Evolutionary conservation across 2,888 invertebrate species (phyloP).

Genomic region (Drosophila bunnanda): DNA sequence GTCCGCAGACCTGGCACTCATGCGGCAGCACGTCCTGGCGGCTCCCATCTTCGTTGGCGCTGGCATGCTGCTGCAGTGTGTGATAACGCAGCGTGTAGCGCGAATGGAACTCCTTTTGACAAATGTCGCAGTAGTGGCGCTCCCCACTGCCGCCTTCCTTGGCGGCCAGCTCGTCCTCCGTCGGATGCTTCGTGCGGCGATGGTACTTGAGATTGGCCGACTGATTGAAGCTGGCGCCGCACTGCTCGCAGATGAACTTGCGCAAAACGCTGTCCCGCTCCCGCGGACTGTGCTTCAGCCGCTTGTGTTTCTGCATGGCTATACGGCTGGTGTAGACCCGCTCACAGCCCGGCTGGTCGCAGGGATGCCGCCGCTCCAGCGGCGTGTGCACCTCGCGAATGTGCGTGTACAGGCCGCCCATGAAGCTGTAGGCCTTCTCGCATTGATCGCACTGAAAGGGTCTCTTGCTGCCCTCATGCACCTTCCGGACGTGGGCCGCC

Average conservation of each 20-base stretch:
- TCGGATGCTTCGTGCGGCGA: constrained; percentile 80
- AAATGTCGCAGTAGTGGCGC: constrained; percentile 70
- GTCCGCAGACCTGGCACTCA: constrained; percentile 77
- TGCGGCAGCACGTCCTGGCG: constrained; percentile 52
- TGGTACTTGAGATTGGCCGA: constrained; percentile 82
- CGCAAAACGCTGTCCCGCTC: constrained; percentile 37
- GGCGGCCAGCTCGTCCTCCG: constrained; percentile 67
- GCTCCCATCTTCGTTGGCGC: constrained; percentile 36
- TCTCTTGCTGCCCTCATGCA: constrained; percentile 79
- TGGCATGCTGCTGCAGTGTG: constrained; percentile 71
- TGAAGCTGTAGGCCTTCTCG: constrained; percentile 80
- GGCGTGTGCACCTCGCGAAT: constrained; percentile 79
- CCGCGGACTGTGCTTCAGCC: constrained; percentile 73
- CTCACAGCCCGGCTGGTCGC: constrained; percentile 76
- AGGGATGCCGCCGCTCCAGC: constrained; percentile 71
- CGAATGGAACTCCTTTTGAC: constrained; percentile 80
- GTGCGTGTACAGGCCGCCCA: constrained; percentile 82
- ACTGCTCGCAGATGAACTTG: constrained; percentile 82
- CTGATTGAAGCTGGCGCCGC: constrained; percentile 82
- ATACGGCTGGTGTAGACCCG: constrained; percentile 81
- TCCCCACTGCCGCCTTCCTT: constrained; percentile 55
- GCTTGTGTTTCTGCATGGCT: constrained; percentile 82
- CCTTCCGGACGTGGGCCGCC: constrained; percentile 78
- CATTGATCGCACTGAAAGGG: constrained; percentile 81
- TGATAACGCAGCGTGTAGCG: constrained; percentile 80